Evolutionary conservation across 64 coral and sea anemone species (phyloP).

Genomic region (Platygyra sinensis): DNA sequence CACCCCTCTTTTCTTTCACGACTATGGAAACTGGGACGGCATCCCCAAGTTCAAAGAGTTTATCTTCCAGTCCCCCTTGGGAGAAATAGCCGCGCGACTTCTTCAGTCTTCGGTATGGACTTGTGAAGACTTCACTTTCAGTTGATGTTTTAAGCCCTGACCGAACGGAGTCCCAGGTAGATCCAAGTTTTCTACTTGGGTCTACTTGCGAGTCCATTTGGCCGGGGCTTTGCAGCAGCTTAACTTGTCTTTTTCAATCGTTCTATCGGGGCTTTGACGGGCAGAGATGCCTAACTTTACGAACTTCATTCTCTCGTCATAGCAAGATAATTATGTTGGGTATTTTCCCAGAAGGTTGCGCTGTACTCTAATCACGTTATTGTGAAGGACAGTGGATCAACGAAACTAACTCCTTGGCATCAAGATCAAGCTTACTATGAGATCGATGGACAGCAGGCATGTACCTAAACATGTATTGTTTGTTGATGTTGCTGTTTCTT

Average conservation of each 20-base stretch:
- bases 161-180: too few relatives aligned
- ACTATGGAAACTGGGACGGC: slow-evolving; percentile 29
- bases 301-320: too few relatives aligned
- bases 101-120: slow-evolving; percentile 32
- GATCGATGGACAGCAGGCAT: slow-evolving; percentile 43
- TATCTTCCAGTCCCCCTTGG: slow-evolving; percentile 13
- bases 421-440: slow-evolving; percentile 58
- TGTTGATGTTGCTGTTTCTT: too few relatives aligned
- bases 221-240: too few relatives aligned
- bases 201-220: too few relatives aligned
- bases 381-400: slow-evolving; percentile 52
- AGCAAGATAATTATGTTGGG: too few relatives aligned
- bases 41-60: slow-evolving; percentile 42
- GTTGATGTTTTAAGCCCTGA: too few relatives aligned
- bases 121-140: background rate
- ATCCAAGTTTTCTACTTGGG: too few relatives aligned
- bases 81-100: slow-evolving; percentile 29
- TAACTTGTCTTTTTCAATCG: too few relatives aligned
- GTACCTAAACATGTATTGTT: background rate
- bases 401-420: slow-evolving; percentile 48
- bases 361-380: slow-evolving; percentile 49
- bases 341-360: background rate
- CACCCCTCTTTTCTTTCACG: slow-evolving; percentile 42
- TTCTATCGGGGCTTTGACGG: too few relatives aligned
- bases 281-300: too few relatives aligned